Evolutionary conservation across 2,113 vertebrate species (phyloP).

Genomic region (Oryzias woworae): DNA sequence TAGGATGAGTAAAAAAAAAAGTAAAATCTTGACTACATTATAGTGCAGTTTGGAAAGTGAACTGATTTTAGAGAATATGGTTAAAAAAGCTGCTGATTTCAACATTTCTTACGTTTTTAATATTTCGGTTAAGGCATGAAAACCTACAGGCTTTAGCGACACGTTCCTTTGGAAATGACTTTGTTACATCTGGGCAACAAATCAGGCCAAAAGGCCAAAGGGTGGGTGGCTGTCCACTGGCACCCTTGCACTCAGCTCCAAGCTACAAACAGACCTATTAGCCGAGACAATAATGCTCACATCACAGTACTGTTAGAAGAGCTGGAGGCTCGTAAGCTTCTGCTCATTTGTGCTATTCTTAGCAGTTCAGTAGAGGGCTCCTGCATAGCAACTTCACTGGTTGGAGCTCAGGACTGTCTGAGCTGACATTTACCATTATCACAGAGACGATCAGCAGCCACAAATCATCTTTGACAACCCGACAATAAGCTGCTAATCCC

Average conservation of each 20-base stretch:
- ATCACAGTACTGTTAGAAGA: slow-evolving; percentile 5
- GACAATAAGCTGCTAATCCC: slow-evolving; percentile 53
- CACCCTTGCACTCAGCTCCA: slow-evolving; percentile 4
- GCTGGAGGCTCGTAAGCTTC: slow-evolving; percentile 4
- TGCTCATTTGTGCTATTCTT: slow-evolving; percentile 16
- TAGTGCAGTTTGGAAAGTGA: too few relatives aligned
- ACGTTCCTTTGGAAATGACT: neutral
- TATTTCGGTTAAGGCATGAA: neutral
- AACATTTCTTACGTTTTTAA: too few relatives aligned
- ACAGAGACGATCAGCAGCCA: slow-evolving; percentile 22
- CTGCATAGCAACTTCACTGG: neutral
- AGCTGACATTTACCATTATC: slow-evolving; percentile 24
- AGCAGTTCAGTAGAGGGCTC: neutral
- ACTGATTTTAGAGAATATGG: too few relatives aligned
- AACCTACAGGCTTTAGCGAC: slow-evolving; percentile 16
- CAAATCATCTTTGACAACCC: slow-evolving; percentile 59
- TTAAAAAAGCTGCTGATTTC: too few relatives aligned
- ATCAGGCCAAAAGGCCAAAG: slow-evolving; percentile 33
- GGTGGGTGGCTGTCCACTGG: slow-evolving; percentile 7
- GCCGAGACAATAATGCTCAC: neutral
- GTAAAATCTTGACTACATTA: too few relatives aligned
- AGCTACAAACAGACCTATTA: slow-evolving; percentile 6
- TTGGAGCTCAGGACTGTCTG: neutral
- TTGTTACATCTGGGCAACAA: slow-evolving; percentile 41
- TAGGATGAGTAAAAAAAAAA: too few relatives aligned